These are phyloP conservation scores for Riptortus pedestris DNA, from an alignment of 1,140 invertebrate species.

Conservation along the genomic window DNA sequence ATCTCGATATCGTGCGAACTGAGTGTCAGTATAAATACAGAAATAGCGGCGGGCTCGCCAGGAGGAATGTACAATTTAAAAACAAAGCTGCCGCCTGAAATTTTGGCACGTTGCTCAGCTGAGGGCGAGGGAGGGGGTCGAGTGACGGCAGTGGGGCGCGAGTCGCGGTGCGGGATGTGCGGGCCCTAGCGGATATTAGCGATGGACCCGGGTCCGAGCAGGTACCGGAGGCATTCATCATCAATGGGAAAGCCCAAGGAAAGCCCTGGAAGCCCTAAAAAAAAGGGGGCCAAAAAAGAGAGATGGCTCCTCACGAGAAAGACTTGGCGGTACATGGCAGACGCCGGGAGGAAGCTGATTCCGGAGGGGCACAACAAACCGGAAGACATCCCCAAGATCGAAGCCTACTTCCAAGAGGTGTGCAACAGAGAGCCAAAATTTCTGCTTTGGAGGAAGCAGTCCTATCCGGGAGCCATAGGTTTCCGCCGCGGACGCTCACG, in stretches of 20 bases:
- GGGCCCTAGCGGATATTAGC: neutral
- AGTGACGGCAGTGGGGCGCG: slow-evolving; percentile 7
- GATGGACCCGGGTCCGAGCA: slow-evolving; percentile 13
- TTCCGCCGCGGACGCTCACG: slow-evolving; percentile 45
- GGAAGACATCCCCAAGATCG: slow-evolving; percentile 65
- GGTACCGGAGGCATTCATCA: neutral
- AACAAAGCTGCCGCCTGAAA: slow-evolving; percentile 25
- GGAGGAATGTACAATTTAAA: slow-evolving; percentile 26
- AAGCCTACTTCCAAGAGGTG: slow-evolving; percentile 72
- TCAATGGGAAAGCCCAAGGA: slow-evolving; percentile 6
- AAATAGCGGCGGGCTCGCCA: slow-evolving; percentile 18
- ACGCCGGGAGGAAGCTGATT: slow-evolving; percentile 71
- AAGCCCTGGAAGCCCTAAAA: slow-evolving; percentile 23
- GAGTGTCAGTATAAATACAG: slow-evolving; percentile 6
- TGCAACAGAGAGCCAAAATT: slow-evolving; percentile 66
- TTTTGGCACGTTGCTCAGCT: slow-evolving; percentile 18
- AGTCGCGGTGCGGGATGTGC: slow-evolving; percentile 16
- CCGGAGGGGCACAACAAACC: slow-evolving; percentile 58
- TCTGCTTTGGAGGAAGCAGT: slow-evolving; percentile 67
- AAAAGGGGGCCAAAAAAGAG: slow-evolving; percentile 36
- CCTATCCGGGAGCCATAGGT: slow-evolving; percentile 56
- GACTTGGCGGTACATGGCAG: slow-evolving; percentile 83
- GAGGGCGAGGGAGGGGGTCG: neutral
- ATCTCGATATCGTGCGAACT: neutral
- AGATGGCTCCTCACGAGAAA: slow-evolving; percentile 77